Base-by-base conservation (phyloP, 2,888 invertebrate genomes). In the Ptilodon capucinus region DNA sequence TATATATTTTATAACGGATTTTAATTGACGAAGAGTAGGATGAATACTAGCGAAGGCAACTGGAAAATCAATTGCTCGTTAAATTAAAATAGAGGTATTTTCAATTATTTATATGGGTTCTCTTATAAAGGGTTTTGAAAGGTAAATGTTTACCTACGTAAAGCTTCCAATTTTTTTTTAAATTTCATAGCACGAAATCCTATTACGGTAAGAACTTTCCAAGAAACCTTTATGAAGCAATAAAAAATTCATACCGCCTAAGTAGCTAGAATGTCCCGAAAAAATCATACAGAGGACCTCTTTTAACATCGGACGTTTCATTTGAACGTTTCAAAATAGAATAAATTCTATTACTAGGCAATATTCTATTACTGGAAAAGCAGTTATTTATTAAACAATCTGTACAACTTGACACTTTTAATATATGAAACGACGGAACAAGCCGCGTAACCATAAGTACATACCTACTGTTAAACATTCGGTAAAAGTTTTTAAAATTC, bases 401-500 rank as follows among this genome's bases (percentile, higher is more conserved):
- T n/a, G n/a, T n/a, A n/a, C n/a, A n/a, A n/a, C n/a, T n/a, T n/a
- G n/a, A n/a, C n/a, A n/a, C n/a, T n/a, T n/a, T n/a, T n/a, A n/a
- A n/a, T n/a, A n/a, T n/a, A n/a, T n/a, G n/a, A n/a, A n/a, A n/a
- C n/a, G n/a, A n/a, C n/a, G n/a, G n/a, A n/a, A n/a, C n/a, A n/a
- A n/a, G n/a, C n/a, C n/a, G n/a, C n/a, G n/a, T n/a, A n/a, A n/a
- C n/a, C n/a, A n/a, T n/a, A n/a, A n/a, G n/a, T n/a, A 25, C 23
- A 8, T 21, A 21, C 21, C 4, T 21, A 7, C 5, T n/a, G 11
- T 34, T 7, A 6, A 13, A 14, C 14, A 2, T 52, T 48, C 51
- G 45, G 51, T 47, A 51, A 25, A 44, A 42, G 32, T 44, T 23
- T 54, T 25, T 42, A 58, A 39, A 57, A 57, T 57, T 60, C 56